Evolutionary conservation across 2,888 invertebrate species (phyloP), one percentile per base, ranked within the genome.

Genomic region (Protodeltote pygarga): DNA sequence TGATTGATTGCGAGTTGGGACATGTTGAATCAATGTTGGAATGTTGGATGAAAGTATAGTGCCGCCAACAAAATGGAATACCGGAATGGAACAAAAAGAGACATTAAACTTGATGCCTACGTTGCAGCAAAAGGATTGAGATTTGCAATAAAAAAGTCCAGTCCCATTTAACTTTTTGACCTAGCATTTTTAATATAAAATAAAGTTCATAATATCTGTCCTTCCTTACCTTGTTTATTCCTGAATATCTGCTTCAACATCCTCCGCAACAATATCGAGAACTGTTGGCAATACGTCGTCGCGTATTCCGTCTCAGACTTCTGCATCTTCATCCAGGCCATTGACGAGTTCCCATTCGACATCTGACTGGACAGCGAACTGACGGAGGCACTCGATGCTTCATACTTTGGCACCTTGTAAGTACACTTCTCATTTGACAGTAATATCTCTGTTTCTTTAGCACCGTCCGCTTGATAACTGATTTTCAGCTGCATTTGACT

Each of bases 201-300:
- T n/a, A n/a, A n/a, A n/a, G n/a, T n/a, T n/a, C n/a, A n/a, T n/a
- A n/a, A n/a, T n/a, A n/a, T n/a, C n/a, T n/a, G n/a, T n/a, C n/a
- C n/a, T n/a, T 24, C 0, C 71, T 72, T 48, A 93, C 93, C 93
- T 87, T 92, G 87, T 40, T 86, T 91, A 62, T 94, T 94, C 54
- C 95, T 89, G 15, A 87, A 77, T 54, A 93, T 93, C 65, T 94
- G 94, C 57, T 91, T 77, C 68, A 94, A 50, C 94, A 95, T 95
- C 39, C 95, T 82, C 21, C 86, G 82, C 23, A 94, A 75, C 13
- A 95, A 73, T 42, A 94, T 93, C 21, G 82, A 80, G 65, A 95
- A 95, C 74, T 95, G 95, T 32, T 91, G 83, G 66, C 92, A 91
- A 27, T 86, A 87, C 0, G 94, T 92, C 0, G 93, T 91, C 0